A percentile compares a stretch with the other conserved stretches of the same genome.
These are phyloP conservation scores for Amblyjoppa proteus DNA, from an alignment of 2,888 invertebrate species.

Conservation along the genomic window DNA sequence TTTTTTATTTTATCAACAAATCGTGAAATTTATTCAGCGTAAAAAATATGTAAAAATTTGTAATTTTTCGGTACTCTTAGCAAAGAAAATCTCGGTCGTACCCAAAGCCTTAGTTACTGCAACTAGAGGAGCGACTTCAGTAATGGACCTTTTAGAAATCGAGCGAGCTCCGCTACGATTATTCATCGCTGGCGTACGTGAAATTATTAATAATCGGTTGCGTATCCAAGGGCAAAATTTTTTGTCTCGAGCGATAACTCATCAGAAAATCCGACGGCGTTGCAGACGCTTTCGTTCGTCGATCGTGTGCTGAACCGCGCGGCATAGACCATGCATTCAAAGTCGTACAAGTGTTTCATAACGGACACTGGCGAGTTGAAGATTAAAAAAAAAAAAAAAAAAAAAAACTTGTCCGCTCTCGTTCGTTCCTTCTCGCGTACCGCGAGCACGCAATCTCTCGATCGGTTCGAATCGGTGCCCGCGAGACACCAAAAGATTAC, in stretches of 20 bases:
- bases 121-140: neutral
- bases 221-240: neutral
- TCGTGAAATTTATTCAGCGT: too few species aligned
- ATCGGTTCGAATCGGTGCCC: neutral
- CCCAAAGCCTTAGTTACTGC: neutral
- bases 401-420: neutral
- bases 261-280: conserved; percentile 11
- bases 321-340: neutral
- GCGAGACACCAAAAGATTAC: conserved; percentile 7
- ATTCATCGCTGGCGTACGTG: neutral
- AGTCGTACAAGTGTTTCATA: conserved; percentile 4
- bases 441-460: conserved; percentile 5
- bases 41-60: too few species aligned
- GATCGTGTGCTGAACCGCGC: neutral
- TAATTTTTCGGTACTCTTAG: too few species aligned
- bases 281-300: conserved; percentile 1
- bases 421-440: neutral
- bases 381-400: neutral
- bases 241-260: neutral
- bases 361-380: neutral
- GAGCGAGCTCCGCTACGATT: neutral
- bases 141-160: neutral
- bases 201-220: neutral
- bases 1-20: too few species aligned
- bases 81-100: too few species aligned